Base-by-base conservation (phyloP, 2,888 invertebrate species). In the Drosophila subsilvestris region DNA sequence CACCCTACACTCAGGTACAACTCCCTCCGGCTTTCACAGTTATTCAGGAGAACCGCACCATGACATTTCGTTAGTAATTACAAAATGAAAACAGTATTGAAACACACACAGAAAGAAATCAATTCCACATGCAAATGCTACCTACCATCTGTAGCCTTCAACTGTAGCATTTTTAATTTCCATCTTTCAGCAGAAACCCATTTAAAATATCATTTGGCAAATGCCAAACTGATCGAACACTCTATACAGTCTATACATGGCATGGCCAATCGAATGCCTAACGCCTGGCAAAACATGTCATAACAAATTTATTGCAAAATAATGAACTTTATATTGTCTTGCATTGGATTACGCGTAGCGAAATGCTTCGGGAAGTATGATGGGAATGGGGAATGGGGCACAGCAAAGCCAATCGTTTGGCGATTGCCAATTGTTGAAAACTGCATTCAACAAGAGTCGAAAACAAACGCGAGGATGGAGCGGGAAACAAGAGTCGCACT, bases 321-420 rank as follows among this genome's bases (percentile, higher is more conserved):
- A 90, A 90, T 90, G 90, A 90, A 90, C 88, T 89, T 74, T 78
- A 84, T 88, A 90, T 90, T 90, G 90, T 90, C 14, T 83, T 74
- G 17, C 47, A 73, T 61, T 82, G 83, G 76, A 79, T 80, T 80
- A 79, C 69, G 75, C 79, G 76, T 78, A 53, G 65, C 50, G 76
- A 76, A 80, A 80, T 75, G 74, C 53, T 61, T 51, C 49, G 67
- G 74, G 70, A 85, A 76, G 65, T 63, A 49, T 22, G 80, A 65
- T 66, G 86, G 78, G 72, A 71, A 63, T 51, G 67, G 47, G 18
- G 71, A 70, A 65, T 79, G 69, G 67, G 65, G 75, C 22, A 22
- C 51, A 73, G 76, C 76, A 55, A 10, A 82, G 67, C 80, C 76
- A 76, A 68, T 59, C 70, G 66, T 63, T 65, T 54, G 65, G 70